These are phyloP conservation scores for Molothrus aeneus DNA, from an alignment of 2,797 vertebrate species.

Conservation along the genomic window DNA sequence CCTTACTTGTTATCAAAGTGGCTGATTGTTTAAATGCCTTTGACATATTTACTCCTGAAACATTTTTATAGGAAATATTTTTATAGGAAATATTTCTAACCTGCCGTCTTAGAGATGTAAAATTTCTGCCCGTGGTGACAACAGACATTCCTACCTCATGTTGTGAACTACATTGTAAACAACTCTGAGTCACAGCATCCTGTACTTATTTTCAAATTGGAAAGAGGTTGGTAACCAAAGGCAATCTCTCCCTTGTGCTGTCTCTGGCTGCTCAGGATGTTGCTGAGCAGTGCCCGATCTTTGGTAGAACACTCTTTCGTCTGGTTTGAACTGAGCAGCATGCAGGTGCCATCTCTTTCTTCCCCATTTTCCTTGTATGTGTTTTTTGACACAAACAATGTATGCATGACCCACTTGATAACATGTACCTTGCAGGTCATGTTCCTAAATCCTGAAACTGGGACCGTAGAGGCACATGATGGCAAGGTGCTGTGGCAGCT, in stretches of 20 bases:
- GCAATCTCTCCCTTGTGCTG: neutral
- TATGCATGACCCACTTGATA: neutral
- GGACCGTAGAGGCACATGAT: accelerated
- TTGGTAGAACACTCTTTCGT: neutral
- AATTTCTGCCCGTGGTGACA: neutral
- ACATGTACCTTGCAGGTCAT: neutral
- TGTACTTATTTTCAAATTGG: neutral
- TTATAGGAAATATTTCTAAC: neutral
- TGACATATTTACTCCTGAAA: neutral
- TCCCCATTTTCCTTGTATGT: neutral
- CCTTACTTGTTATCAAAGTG: neutral
- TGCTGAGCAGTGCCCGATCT: neutral
- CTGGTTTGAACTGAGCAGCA: neutral
- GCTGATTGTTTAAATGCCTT: neutral
- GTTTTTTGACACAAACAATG: neutral
- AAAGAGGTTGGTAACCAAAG: neutral
- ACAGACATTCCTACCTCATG: neutral
- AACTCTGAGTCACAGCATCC: neutral
- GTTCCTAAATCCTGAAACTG: neutral
- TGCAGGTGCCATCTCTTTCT: neutral
- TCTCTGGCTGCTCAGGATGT: neutral
- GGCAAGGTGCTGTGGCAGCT: neutral
- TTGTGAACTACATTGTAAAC: neutral
- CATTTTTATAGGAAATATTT: neutral
- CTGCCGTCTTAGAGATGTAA: neutral